Evolutionary conservation across 2,888 invertebrate genomes (phyloP).

Genomic region (Caradrina kadenii): DNA sequence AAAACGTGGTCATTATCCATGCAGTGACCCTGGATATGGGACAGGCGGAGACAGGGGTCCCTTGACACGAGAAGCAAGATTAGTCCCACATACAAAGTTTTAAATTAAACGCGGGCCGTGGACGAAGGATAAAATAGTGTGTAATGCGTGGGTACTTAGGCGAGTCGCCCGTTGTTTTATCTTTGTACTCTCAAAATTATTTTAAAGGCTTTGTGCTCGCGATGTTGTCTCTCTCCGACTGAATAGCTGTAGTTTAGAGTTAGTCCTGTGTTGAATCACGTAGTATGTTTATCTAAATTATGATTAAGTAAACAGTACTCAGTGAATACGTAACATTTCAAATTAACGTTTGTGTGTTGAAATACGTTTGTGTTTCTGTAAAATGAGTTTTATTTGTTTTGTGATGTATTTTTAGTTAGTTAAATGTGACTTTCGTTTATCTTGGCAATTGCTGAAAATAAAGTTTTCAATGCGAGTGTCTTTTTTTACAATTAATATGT

Average conservation of each 20-base stretch:
- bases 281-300: slow-evolving; percentile 59
- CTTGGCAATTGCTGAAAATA: background rate
- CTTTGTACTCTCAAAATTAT: slow-evolving; percentile 68
- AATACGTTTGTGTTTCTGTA: slow-evolving; percentile 36
- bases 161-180: slow-evolving; percentile 70
- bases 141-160: slow-evolving; percentile 59
- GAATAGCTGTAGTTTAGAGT: slow-evolving; percentile 43
- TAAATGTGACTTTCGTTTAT: slow-evolving; percentile 10
- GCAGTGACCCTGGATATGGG: slow-evolving; percentile 70
- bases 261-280: slow-evolving; percentile 40
- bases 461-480: background rate
- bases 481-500: background rate
- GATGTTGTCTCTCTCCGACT: slow-evolving; percentile 45
- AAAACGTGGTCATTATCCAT: slow-evolving; percentile 78
- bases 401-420: slow-evolving; percentile 23
- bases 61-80: slow-evolving; percentile 76
- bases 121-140: slow-evolving; percentile 66
- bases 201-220: slow-evolving; percentile 63
- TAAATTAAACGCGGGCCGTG: slow-evolving; percentile 74
- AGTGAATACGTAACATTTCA: slow-evolving; percentile 48
- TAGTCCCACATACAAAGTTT: slow-evolving; percentile 81
- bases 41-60: slow-evolving; percentile 72
- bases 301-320: slow-evolving; percentile 51
- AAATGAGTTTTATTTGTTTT: slow-evolving; percentile 38
- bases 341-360: slow-evolving; percentile 42